Evolutionary conservation across 92 coral and sea anemone genomes (phyloP).

Genomic region (Ricordea florida): DNA sequence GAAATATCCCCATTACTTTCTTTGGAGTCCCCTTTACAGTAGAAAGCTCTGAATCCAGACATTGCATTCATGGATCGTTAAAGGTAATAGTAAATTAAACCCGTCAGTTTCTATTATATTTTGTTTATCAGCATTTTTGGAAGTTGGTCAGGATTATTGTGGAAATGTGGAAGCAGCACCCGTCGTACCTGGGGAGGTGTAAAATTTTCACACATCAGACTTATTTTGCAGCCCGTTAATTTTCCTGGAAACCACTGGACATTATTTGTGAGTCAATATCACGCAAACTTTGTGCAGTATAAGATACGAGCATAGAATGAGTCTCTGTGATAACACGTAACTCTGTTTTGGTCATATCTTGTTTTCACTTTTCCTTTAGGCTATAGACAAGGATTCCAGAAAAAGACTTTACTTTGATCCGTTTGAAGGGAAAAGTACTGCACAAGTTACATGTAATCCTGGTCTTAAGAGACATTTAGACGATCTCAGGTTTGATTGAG

Average conservation of each 20-base stretch:
- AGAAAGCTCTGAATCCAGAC: background rate
- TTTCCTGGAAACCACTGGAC: constrained; percentile 49
- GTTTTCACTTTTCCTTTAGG: background rate
- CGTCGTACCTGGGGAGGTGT: constrained; percentile 55
- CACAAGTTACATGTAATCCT: background rate
- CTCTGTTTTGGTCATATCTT: no score
- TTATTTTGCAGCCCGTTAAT: constrained; percentile 60
- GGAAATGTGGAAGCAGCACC: constrained; percentile 49
- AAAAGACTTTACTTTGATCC: no score
- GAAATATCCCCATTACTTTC: background rate
- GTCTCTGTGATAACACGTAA: no score
- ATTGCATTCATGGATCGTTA: no score
- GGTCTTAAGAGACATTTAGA: background rate
- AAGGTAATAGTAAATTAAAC: no score
- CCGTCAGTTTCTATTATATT: no score
- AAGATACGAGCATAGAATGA: no score
- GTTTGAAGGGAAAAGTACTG: background rate
- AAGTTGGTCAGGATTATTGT: no score
- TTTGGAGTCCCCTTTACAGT: background rate
- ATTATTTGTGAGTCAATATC: constrained; percentile 50
- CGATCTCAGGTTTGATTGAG: background rate
- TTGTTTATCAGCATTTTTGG: no score
- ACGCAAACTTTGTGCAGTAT: no score
- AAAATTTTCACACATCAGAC: constrained; percentile 19
- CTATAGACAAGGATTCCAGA: background rate